These are phyloP conservation scores for Dryobotodes eremita DNA, from an alignment of 2,888 invertebrate species.

Conservation along the genomic window DNA sequence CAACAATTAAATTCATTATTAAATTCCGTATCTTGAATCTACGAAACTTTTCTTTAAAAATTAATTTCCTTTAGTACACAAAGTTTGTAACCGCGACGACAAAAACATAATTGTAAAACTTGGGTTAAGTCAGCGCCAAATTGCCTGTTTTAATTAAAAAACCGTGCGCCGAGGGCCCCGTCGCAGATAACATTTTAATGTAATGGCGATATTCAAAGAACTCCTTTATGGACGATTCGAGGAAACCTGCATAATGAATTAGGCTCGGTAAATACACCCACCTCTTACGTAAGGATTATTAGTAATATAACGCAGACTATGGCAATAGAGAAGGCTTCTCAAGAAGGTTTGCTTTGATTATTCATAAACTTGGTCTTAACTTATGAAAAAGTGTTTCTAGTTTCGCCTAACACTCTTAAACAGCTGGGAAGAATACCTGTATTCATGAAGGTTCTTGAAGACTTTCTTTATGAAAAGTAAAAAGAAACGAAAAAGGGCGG, in stretches of 20 bases:
- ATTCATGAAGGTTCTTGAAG: constrained; percentile 73
- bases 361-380: constrained; percentile 64
- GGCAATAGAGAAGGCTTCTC: constrained; percentile 53
- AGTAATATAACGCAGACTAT: constrained; percentile 46
- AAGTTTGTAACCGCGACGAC: constrained; percentile 75
- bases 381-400: constrained; percentile 65
- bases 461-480: constrained; percentile 68
- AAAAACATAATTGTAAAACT: constrained; percentile 83
- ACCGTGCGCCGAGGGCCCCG: constrained; percentile 80
- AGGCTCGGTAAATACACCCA: constrained; percentile 67
- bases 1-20: constrained; percentile 60
- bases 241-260: constrained; percentile 84
- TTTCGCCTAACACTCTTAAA: constrained; percentile 64
- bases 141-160: constrained; percentile 88
- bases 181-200: constrained; percentile 86
- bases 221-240: constrained; percentile 82
- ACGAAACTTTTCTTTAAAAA: constrained; percentile 67
- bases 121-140: constrained; percentile 82
- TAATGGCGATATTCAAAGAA: constrained; percentile 85
- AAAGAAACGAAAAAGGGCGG: constrained; percentile 68
- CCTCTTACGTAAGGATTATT: constrained; percentile 54
- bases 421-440: constrained; percentile 65
- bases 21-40: constrained; percentile 60
- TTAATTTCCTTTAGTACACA: constrained; percentile 72
- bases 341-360: constrained; percentile 62